These are phyloP conservation scores for Indicator indicator DNA, from an alignment of 2,113 vertebrate genomes.

Conservation along the genomic window DNA sequence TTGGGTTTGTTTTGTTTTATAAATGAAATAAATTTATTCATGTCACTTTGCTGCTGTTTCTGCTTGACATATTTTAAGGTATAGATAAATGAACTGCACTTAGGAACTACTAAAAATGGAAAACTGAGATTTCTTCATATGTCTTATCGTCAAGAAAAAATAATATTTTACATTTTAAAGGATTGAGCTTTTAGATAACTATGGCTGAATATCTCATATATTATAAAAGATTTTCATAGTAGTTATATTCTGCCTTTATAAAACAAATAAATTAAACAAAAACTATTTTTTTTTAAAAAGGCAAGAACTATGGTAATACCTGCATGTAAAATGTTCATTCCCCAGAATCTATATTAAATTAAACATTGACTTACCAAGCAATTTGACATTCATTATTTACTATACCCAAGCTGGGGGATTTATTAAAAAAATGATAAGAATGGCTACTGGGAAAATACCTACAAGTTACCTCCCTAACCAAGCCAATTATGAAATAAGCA, in stretches of 20 bases:
- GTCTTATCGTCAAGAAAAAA: not conserved
- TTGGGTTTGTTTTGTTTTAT: no score
- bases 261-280: not conserved
- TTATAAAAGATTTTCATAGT: not conserved
- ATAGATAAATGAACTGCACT: not conserved
- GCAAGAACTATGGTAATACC: constrained; percentile 16
- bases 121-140: not conserved
- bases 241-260: not conserved
- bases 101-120: not conserved
- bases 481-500: constrained; percentile 76
- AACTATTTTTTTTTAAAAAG: not conserved
- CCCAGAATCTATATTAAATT: constrained; percentile 70
- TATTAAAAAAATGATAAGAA: constrained; percentile 75
- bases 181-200: not conserved
- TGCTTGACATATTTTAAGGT: not conserved
- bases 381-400: constrained; percentile 77
- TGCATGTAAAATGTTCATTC: constrained; percentile 60
- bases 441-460: constrained; percentile 53
- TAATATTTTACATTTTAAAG: not conserved
- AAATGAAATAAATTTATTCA: not conserved
- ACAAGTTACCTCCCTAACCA: constrained; percentile 52
- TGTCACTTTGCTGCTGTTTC: constrained; percentile 61
- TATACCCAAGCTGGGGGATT: constrained; percentile 69
- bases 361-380: constrained; percentile 76
- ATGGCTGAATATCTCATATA: not conserved